Evolutionary conservation across 2,113 vertebrate species (phyloP).

Genomic region (Zosterops hypoxanthus): DNA sequence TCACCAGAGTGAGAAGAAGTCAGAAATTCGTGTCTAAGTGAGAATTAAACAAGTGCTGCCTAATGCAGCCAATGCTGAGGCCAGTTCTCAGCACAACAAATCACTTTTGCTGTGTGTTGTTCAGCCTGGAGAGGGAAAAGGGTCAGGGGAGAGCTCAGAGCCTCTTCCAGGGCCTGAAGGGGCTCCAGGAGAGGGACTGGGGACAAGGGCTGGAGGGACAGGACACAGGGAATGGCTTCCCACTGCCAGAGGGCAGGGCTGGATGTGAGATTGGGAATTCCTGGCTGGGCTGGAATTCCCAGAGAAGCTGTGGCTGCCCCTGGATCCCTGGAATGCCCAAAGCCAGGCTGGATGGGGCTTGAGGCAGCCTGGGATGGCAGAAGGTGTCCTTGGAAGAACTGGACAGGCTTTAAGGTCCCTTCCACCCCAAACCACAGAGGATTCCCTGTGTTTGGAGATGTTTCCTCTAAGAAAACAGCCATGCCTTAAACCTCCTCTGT

Average conservation of each 20-base stretch:
- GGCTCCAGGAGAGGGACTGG: neutral
- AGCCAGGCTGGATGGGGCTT: fast-evolving
- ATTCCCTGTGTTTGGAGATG: fast-evolving
- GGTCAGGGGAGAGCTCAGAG: fast-evolving
- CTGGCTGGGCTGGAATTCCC: fast-evolving
- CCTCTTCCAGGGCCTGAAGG: fast-evolving
- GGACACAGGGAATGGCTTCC: neutral
- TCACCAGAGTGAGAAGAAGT: fast-evolving
- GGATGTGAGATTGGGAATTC: fast-evolving
- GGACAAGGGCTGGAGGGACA: fast-evolving
- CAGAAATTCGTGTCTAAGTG: fast-evolving
- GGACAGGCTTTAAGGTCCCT: fast-evolving
- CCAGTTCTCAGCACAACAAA: neutral
- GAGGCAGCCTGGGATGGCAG: fast-evolving
- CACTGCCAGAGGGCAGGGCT: neutral
- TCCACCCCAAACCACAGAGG: neutral
- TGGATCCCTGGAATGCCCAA: fast-evolving
- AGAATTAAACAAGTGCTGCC: neutral
- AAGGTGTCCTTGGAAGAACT: neutral
- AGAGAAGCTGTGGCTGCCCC: neutral
- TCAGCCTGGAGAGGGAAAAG: neutral
- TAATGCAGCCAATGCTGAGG: neutral
- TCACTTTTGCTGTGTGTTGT: fast-evolving
- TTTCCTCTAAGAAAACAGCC: neutral
- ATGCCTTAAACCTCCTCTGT: neutral